phyloP scores from a whole-genome alignment of 2,113 vertebrate species.

The Ranitomeya variabilis region DNA sequence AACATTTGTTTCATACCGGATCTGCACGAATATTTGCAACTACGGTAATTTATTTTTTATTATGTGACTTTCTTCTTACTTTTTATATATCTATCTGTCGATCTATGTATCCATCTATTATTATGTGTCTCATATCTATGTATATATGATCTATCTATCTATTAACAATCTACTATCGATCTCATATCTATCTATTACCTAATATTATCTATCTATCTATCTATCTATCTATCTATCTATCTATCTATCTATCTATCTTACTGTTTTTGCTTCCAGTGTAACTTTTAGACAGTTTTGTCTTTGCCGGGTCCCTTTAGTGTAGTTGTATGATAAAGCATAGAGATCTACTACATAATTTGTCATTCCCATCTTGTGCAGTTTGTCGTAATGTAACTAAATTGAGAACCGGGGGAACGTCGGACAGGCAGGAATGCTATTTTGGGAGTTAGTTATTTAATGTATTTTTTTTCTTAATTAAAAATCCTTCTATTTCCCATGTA shows the following conservation, averaged over 20 bases:
- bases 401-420: not conserved
- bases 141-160: too few relatives aligned
- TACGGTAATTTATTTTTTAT: too few relatives aligned
- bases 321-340: slow-evolving; percentile 4
- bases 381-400: slow-evolving; percentile 16
- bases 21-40: too few relatives aligned
- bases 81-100: too few relatives aligned
- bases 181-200: too few relatives aligned
- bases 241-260: slow-evolving; percentile 1
- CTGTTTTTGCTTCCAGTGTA: not conserved
- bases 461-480: slow-evolving; percentile 31
- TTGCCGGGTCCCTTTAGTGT: too few relatives aligned
- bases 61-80: too few relatives aligned
- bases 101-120: too few relatives aligned
- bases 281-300: not conserved
- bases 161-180: too few relatives aligned
- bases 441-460: slow-evolving; percentile 24
- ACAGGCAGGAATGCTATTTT: slow-evolving; percentile 35
- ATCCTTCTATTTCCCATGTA: slow-evolving; percentile 44
- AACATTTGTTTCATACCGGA: too few relatives aligned
- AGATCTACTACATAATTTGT: slow-evolving; percentile 4
- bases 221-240: not conserved
- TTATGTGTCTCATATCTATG: too few relatives aligned
- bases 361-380: slow-evolving; percentile 12
- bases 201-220: too few relatives aligned